Base-by-base conservation (phyloP, 2,888 invertebrate species). In the Bimastos eiseni region DNA sequence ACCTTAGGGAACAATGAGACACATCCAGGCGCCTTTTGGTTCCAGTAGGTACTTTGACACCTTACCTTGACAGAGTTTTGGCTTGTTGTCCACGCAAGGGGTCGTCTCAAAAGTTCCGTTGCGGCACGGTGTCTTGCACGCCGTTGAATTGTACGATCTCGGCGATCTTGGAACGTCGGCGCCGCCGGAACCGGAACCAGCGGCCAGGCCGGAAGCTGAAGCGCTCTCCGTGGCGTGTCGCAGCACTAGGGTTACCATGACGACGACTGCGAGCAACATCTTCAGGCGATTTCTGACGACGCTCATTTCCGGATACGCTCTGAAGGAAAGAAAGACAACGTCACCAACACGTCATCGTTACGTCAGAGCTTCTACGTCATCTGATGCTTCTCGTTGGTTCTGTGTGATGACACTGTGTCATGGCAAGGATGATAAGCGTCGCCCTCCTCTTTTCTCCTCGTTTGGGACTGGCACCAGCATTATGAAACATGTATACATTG, bases 51-150 rank as follows among this genome's bases (percentile, higher is more conserved):
- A 4, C 15, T 70, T 11, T 70, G 70, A 34, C 2, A 36, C 24
- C 86, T 86, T 86, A 37, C 86, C 86, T 86, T 86, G n/a, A 33
- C 86, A 86, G 24, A 86, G 34, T 36, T 86, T 86, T 34, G 86
- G 34, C 86, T 37, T 86, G 86, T 30, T 37, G 34, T 86, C 86
- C 15, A 30, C n/a, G 17, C 86, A 86, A 21, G 86, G 37, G 36
- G 86, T 36, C 86, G 86, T 86, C 36, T 86, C 86, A 37, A 86
- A 86, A 2, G 86, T 86, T 24, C 86, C 86, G 86, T 86, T 86
- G 86, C 86, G 86, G 30, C 86, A 86, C 21, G 86, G 86, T 3
- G 37, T 37, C 37, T 33, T 86, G 86, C 86, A 86, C 86, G 86
- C 34, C 86, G 86, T 36, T 19, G 86, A 86, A 34, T 34, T 36